Evolutionary conservation across 2,888 invertebrate genomes (phyloP), one percentile per base, ranked within the genome.

Genomic region (Tricholauxania praeusta): DNA sequence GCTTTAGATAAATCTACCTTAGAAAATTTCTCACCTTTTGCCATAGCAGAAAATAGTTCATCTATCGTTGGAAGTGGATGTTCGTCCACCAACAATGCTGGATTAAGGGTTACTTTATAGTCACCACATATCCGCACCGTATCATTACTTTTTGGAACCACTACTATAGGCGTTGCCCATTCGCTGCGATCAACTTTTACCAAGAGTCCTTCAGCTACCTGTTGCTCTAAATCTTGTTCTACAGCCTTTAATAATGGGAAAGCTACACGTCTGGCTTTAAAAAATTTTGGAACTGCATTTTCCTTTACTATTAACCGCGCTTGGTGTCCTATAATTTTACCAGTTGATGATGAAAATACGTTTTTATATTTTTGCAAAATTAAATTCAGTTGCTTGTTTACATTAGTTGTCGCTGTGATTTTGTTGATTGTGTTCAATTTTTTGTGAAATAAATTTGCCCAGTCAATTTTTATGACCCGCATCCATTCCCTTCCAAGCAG

Each of bases 151-250:
- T 84, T 84, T 3, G 76, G 68, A 17, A 84, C 80, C 6, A 80
- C 79, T 2, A 84, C 83, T 22, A n/a, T n/a, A n/a, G 82, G 79
- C 1, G 84, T 83, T 22, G 79, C 81, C 82, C 82, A 83, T 55
- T 82, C 80, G 32, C 81, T 81, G 22, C 63, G 64, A n/a, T 82
- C 62, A 19, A 77, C 77, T 60, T 76, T 78, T 10, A 57, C 78
- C 8, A 77, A 63, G 7, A 76, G 10, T 3, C 72, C 77, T 28
- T 74, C 74, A 12, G 64, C 59, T 12, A 78, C 76, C 55, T 76
- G 72, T 67, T 65, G 77, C 63, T 76, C 79, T 19, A 76, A 76
- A 72, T 62, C 78, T 72, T 63, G 74, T 57, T 75, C 77, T 49
- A 74, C 74, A 67, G 70, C 73, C 49, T 66, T 75, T 66, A 48